Base-by-base conservation (phyloP, 2,888 invertebrate genomes). In the Cheilosia variabilis region DNA sequence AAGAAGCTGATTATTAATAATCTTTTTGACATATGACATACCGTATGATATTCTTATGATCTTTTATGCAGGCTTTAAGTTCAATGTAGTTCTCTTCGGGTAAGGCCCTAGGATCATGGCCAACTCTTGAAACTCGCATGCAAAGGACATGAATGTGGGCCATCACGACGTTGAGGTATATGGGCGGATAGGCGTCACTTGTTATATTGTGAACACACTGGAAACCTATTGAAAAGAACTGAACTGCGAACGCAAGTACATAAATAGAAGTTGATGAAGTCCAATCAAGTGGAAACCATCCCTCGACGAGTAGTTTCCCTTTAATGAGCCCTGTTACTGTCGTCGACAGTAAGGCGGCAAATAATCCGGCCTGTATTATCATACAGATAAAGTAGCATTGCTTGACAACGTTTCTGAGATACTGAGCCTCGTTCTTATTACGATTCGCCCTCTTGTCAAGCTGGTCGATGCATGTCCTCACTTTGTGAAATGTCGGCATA, bases 121-220 rank as follows among this genome's bases (percentile, higher is more conserved):
- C 81, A 17, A 77, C 65, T 31, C 69, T 63, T 5, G 69, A 41
- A 10, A 77, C 57, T 24, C 81, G 31, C 65, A 71, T 77, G 4
- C 71, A 10, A 10, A 82, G 52, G 5, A 41, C 65, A 15, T 65
- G 77, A 52, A 31, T 34, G 34, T 34, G 34, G 34, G 34, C 34
- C 34, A 10, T 34, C 34, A 10, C 0, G 10, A 34, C 34, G 1
- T 34, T 34, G 0, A 34, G 2, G 34, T 34, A 34, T 34, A 34
- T 34, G 10, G 34, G 34, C 34, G 34, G 34, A 52, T 77, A 82
- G 0, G 45, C 58, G 37, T 34, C 34, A 34, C 34, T 34, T 34
- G 9, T 34, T 10, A 10, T 34, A 34, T 34, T 34, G 3, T 34
- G 10, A 34, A 34, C 10, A 34, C 34, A 34, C 34, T 34, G 34